Base-by-base conservation (phyloP, 2,113 vertebrate species). In the Chamaea fasciata region DNA sequence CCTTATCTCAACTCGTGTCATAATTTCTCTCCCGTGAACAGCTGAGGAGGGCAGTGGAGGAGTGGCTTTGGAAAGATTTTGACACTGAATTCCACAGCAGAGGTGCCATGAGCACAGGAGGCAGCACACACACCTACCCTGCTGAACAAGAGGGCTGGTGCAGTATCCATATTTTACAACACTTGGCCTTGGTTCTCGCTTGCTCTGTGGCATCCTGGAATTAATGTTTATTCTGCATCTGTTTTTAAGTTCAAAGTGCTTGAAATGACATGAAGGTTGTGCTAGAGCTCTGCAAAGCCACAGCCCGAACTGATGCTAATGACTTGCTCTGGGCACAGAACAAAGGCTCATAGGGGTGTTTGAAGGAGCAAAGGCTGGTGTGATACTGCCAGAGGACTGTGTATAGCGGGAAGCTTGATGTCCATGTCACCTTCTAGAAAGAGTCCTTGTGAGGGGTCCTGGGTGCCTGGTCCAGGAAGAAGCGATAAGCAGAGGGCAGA, bases 371-470 rank as follows among this genome's bases (percentile, higher is more conserved):
- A n/a, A 73, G 59, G 22, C 49, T 87, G 50, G 24, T 62, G 46
- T 60, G 57, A 69, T 57, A 14, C 41, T 89, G 63, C 44, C 55
- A 89, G 26, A 73, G 35, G 26, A 74, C 50, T 57, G 41, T 9
- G 16, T 11, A 74, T 1, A 4, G 84, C 69, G 46, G 35, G 50
- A 53, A 91, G 62, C 33, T 39, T 35, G 11, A 52, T 28, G 16
- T 47, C n/a, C 30, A 19, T 15, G 13, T 15, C 65, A 74, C n/a
- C 84, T 81, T 62, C 30, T 28, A 53, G 68, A 86, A 73, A 52
- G 2, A 7, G 16, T 86, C 33, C 30, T 24, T 68, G 39, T 0
- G 0, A 60, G 27, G 22, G 4, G 13, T 42, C 11, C 22, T 73
- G 33, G 23, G 30, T 35, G 50, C 9, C 69, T 81, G 46, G 5